phyloP scores from a whole-genome alignment of 1,140 invertebrate genomes.

The Hycleus phaleratus region DNA sequence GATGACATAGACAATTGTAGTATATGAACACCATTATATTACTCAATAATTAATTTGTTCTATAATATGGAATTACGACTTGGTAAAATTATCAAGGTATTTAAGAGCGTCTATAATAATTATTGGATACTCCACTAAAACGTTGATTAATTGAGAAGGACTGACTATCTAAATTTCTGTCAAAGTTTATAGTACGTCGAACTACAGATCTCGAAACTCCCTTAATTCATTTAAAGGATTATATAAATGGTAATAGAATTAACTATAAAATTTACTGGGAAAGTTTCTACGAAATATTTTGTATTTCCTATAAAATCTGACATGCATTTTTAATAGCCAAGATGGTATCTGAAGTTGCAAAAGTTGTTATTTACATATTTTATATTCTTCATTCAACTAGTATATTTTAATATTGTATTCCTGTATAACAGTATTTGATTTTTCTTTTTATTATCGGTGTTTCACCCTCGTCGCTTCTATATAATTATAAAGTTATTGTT shows the following conservation, averaged over 20 bases:
- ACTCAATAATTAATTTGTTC: too few relatives aligned
- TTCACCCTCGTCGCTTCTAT: too few relatives aligned
- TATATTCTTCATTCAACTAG: too few relatives aligned
- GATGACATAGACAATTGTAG: too few relatives aligned
- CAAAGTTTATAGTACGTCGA: too few relatives aligned
- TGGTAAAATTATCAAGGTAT: neutral
- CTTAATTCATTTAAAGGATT: slow-evolving; percentile 16
- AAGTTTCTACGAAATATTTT: slow-evolving; percentile 8
- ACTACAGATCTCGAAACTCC: neutral
- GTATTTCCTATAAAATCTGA: slow-evolving; percentile 20
- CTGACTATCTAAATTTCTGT: too few relatives aligned
- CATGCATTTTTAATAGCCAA: slow-evolving; percentile 26
- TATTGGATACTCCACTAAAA: neutral
- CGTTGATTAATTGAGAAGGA: too few relatives aligned
- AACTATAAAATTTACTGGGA: slow-evolving; percentile 12
- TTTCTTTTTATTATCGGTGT: too few relatives aligned
- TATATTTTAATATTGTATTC: too few relatives aligned
- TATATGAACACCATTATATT: too few relatives aligned
- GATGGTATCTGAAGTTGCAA: slow-evolving; percentile 3
- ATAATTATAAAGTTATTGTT: too few relatives aligned
- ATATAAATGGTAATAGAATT: slow-evolving; percentile 17
- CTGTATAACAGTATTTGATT: too few relatives aligned
- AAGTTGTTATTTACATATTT: neutral
- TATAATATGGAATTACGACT: neutral
- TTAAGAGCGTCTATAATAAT: neutral